Base-by-base conservation (phyloP, 2,888 invertebrate species). In the Napeogenes inachia region DNA sequence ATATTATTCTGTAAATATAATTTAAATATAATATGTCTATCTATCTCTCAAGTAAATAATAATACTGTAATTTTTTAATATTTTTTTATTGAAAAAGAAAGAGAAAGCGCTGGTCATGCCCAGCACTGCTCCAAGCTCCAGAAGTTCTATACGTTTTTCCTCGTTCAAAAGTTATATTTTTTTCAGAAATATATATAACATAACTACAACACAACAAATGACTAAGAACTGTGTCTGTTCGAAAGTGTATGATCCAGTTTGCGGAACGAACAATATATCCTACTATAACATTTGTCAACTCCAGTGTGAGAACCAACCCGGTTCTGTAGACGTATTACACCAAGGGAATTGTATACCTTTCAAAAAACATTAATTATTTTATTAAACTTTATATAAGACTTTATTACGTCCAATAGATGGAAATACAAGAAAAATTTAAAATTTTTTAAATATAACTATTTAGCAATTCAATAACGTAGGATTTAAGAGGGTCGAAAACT, bases 291-390 rank as follows among this genome's bases (percentile, higher is more conserved):
- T 69, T 0, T 87, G 87, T 35, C 71, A 75, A n/a, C 71, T 86
- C 66, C 74, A 81, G 4, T 87, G 87, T 35, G 78, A 76, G 13
- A 62, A 68, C 0, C 50, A 63, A 0, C 64, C 65, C 0, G 61
- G 53, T 0, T 60, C 63, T 0, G 62, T 81, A 0, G 70, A 67
- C 3, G 72, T 82, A 0, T 35, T 75, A 0, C 75, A 86, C 57
- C 76, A 77, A 13, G 87, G 87, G 2, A 82, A 81, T n/a, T 87
- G 87, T 63, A 80, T 87, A 65, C 77, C 77, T 0, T 86, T 75
- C 67, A 77, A 50, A 50, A 13, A 50, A 13, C 4, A 13, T 30
- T n/a, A 50, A 21, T 46, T 5, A 13, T 13, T 12, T 13, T 13
- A 35, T 33, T 57, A 21, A 21, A 21, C 21, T 21, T 21, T 21